Evolutionary conservation across 1,140 invertebrate genomes (phyloP).

Genomic region (Chelonus insularis): DNA sequence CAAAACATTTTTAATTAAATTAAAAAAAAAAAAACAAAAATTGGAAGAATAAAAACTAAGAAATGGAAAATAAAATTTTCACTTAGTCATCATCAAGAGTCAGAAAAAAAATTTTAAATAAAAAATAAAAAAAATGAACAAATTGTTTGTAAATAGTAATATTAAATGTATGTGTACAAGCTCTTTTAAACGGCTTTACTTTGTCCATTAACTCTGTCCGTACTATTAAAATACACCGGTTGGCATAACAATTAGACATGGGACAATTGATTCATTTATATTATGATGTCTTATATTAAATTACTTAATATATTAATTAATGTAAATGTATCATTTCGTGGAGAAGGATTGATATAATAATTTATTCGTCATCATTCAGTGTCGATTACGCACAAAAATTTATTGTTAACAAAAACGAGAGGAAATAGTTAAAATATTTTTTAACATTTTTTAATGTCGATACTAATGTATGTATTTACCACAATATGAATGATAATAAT

Average conservation of each 20-base stretch:
- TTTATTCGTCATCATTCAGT: no score
- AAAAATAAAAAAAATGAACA: background rate
- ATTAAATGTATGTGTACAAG: constrained; percentile 23
- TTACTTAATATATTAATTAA: constrained; percentile 6
- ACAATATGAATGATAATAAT: no score
- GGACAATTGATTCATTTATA: constrained; percentile 24
- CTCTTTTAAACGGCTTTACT: constrained; percentile 33
- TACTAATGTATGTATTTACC: no score
- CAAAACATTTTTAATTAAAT: background rate
- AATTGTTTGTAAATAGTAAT: constrained; percentile 20
- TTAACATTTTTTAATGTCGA: background rate
- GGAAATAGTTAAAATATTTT: constrained; percentile 5
- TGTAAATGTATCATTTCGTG: no score
- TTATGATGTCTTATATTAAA: background rate
- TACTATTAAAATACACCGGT: constrained; percentile 29
- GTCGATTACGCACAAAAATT: constrained; percentile 23
- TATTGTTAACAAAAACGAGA: constrained; percentile 7
- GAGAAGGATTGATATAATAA: no score
- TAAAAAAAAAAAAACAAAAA: background rate
- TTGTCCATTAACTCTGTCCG: constrained; percentile 34
- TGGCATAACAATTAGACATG: constrained; percentile 12
- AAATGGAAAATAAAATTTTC: background rate
- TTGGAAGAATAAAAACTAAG: background rate
- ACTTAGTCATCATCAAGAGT: background rate
- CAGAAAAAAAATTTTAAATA: background rate